These are phyloP conservation scores for Sitta europaea DNA, from an alignment of 2,113 vertebrate genomes.

Conservation along the genomic window DNA sequence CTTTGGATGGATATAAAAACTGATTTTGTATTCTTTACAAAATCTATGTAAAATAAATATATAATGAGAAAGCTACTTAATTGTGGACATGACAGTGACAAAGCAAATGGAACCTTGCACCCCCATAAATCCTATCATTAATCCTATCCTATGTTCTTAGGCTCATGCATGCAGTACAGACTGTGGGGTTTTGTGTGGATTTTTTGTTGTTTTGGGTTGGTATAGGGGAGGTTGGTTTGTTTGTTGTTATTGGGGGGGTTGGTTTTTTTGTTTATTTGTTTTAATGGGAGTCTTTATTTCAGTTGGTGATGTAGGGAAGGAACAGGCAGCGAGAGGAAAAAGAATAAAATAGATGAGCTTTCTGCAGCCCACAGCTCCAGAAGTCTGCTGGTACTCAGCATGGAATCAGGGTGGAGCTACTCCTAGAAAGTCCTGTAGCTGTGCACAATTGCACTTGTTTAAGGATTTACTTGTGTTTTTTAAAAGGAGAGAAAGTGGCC, in stretches of 20 bases:
- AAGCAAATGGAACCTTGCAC: neutral
- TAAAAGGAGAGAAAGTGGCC: neutral
- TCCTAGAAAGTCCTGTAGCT: neutral
- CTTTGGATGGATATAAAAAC: slow-evolving; percentile 68
- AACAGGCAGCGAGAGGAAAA: neutral
- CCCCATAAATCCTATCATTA: neutral
- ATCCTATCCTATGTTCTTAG: neutral
- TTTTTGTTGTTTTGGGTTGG: neutral
- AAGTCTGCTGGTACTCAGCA: neutral
- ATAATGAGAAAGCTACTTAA: slow-evolving; percentile 33
- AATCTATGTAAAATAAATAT: slow-evolving; percentile 65
- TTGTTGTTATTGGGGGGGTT: neutral
- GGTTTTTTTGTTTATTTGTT: neutral
- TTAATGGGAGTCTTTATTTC: neutral
- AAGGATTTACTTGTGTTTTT: neutral
- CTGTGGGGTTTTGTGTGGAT: neutral
- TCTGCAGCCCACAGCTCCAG: neutral
- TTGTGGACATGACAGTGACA: neutral
- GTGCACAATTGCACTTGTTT: neutral
- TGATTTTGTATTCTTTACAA: slow-evolving; percentile 66
- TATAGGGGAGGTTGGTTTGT: neutral
- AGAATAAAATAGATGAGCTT: neutral
- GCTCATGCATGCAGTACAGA: neutral
- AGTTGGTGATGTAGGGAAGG: neutral
- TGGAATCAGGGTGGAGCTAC: neutral